Conservation (phyloP, 1,140 invertebrate species). For the Drosophila carrolli region DNA sequence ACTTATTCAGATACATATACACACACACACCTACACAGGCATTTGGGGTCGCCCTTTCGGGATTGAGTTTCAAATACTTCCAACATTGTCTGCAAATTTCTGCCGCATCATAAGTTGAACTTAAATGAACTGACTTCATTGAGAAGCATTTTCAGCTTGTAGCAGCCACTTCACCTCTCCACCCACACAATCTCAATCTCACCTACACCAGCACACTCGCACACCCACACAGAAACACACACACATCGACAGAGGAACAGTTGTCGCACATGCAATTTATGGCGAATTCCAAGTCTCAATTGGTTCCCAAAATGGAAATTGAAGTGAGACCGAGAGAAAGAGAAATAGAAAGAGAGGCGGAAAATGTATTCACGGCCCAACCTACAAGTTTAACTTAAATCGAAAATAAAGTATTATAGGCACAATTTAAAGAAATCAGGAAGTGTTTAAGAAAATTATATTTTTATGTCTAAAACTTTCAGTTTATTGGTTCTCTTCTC, state of each 20-base stretch:
- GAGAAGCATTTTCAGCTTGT: conserved; percentile 42
- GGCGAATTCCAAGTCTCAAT: conserved; percentile 79
- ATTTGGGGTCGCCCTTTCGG: conserved; percentile 47
- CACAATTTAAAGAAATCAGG: background rate
- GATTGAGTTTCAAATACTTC: conserved; percentile 62
- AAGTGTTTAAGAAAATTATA: too few relatives aligned
- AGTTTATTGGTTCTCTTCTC: too few relatives aligned
- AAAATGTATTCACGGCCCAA: conserved; percentile 12
- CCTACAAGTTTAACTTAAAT: conserved; percentile 26
- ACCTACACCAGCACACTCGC: conserved; percentile 13
- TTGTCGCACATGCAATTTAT: conserved; percentile 81
- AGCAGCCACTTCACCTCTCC: conserved; percentile 34
- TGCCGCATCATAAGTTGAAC: conserved; percentile 75
- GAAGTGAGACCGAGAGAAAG: conserved; percentile 22
- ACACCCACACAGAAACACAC: conserved; percentile 10
- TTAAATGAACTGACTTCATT: conserved; percentile 83
- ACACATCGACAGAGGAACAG: conserved; percentile 45
- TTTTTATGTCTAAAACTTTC: background rate
- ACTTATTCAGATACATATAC: conserved; percentile 4
- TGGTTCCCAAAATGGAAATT: conserved; percentile 69
- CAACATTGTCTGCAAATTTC: conserved; percentile 77
- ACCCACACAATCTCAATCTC: conserved; percentile 18
- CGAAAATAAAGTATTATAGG: background rate
- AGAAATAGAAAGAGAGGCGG: conserved; percentile 6
- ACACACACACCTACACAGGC: conserved; percentile 15